Base-by-base conservation (phyloP, 2,797 vertebrate species). In the Loriculus beryllinus region DNA sequence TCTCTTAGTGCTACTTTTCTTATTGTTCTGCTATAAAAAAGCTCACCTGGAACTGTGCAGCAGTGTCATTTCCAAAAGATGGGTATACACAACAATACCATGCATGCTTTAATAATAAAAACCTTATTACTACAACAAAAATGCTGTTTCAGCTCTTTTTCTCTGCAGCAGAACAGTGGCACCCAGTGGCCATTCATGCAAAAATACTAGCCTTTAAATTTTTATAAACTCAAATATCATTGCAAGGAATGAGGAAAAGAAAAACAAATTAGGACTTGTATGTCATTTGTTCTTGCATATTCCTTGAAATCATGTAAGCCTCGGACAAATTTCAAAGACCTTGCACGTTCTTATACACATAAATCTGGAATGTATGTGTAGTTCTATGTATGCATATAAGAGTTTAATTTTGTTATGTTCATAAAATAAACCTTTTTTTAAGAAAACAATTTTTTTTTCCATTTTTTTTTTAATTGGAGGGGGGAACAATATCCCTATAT, bases 121-220 rank as follows among this genome's bases (percentile, higher is more conserved):
- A 93, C 7, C 62, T 65, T 91, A 86, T 62, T 92, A 49, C 90
- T 93, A 8, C 40, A 67, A 78, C n/a, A 62, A 65, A 96, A 96
- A 57, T 82, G 94, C 93, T 93, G 89, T 74, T 97, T 97, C 96
- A 96, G 96, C 93, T 95, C 43, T 95, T 97, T 96, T 96, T 82
- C 95, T 96, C 0, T 79, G 90, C 74, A 97, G 96, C 96, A 95
- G 89, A 96, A 97, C 82, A 97, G 96, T 95, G 96, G 83, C 97
- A 97, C 96, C 97, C 89, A 97, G 97, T 97, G 97, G 96, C 83
- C 89, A 40, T 82, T 92, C 43, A 31, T 49, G 83, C 72, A 88
- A 96, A 96, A 94, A 81, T 72, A 47, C 76, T 90, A 62, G 29
- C 85, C 76, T 67, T 64, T 72, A 49, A 35, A 42, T 37, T 79